Percentiles rank a stretch among this genome's conserved stretches.
Evolutionary conservation across 2,888 invertebrate species (phyloP).

Genomic region (Didymodactylos carnosus): DNA sequence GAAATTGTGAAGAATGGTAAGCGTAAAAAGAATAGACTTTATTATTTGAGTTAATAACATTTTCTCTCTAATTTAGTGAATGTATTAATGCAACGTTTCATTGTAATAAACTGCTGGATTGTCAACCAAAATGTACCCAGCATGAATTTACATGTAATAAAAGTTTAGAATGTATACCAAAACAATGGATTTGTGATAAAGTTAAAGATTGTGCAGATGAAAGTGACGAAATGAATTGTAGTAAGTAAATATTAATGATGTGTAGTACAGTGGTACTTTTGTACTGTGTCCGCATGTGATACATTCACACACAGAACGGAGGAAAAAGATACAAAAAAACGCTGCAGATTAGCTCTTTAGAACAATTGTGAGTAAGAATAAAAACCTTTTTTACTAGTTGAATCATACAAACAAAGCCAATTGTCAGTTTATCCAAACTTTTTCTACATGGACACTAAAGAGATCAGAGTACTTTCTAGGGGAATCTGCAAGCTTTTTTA

Average conservation of each 20-base stretch:
- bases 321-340: too few species aligned
- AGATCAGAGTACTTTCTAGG: too few species aligned
- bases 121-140: not conserved
- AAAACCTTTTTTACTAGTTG: too few species aligned
- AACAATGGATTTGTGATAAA: not conserved
- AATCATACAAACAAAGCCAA: too few species aligned
- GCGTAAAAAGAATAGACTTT: not conserved
- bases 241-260: not conserved
- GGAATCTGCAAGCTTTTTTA: too few species aligned
- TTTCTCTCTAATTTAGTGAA: not conserved
- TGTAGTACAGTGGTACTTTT: too few species aligned
- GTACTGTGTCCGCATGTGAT: too few species aligned
- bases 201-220: not conserved
- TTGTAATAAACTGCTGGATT: not conserved
- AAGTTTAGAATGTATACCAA: not conserved
- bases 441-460: too few species aligned
- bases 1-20: not conserved
- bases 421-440: too few species aligned
- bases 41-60: not conserved
- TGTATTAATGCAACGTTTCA: not conserved
- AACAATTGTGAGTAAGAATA: too few species aligned
- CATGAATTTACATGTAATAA: not conserved
- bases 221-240: not conserved
- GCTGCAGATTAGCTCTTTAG: too few species aligned
- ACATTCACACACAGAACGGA: too few species aligned